Base-by-base conservation (phyloP, 2,113 vertebrate species). In the Andinoacara biseriatus region DNA sequence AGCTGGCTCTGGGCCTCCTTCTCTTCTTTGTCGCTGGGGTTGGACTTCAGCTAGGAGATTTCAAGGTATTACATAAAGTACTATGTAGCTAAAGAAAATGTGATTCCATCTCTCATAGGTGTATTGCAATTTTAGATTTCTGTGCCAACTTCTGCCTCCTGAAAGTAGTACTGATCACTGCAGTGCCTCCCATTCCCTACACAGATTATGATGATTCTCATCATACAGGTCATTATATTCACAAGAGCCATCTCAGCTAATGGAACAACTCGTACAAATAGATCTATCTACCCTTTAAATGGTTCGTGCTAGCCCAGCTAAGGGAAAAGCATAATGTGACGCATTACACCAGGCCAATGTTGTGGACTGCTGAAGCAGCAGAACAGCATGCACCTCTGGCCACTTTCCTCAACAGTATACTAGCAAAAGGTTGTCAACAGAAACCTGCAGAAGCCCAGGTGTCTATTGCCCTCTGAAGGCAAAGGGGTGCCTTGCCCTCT, bases 1-100 rank as follows among this genome's bases (percentile, higher is more conserved):
- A 99, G 96, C 85, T 97, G 98, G 85, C 94, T 89, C n/a, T 95
- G 94, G 38, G 98, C 98, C 91, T 99, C 98, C 83, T 89, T 95
- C 85, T 97, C 95, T 85, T 99, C 98, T 81, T 96, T 96, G 87
- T 93, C 96, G 82, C 90, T 97, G 63, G 97, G 97, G 92, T 93
- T 97, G 76, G 97, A 98, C 89, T 97, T 97, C 76, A 99, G 96
- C 98, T 99, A 83, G 75, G 93, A 91, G 54, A 69, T 24, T 83
- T 89, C 18, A 58, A 78, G 15, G 62, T 2, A 31, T 83, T 83
- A 63, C 3, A 61, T 8, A 1, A 5, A n/a, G 49, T 24, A 26
- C 26, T 77, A 20, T 54, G 26, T 72, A 72, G 10, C 67, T 20
- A 62, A n/a, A 62, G 13, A 59, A 69, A 58, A 24, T 24, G 10